Percentiles rank a stretch among this genome's conserved stretches.
phyloP scores from a whole-genome alignment of 1,140 invertebrate genomes.

The Lutraria rhynchaena region DNA sequence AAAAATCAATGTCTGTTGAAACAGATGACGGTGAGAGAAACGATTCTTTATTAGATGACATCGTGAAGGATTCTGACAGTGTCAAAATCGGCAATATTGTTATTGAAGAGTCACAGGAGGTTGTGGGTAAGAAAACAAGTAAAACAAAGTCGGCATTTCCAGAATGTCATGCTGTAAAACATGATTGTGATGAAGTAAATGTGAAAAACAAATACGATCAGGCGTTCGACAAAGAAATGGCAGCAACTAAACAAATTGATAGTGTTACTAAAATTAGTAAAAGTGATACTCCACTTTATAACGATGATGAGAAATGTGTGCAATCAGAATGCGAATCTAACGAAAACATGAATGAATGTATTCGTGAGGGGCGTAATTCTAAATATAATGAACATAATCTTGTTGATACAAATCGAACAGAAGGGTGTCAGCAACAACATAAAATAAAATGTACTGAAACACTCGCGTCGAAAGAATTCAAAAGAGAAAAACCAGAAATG shows the following conservation, averaged over 20 bases:
- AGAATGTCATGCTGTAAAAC: neutral
- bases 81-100: conserved; percentile 5
- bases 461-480: neutral
- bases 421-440: too few relatives aligned
- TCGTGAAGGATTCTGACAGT: conserved; percentile 29
- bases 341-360: neutral
- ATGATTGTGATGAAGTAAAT: neutral
- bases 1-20: conserved; percentile 15
- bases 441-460: neutral
- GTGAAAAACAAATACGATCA: neutral
- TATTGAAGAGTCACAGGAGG: neutral
- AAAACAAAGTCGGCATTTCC: neutral
- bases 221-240: neutral
- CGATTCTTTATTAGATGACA: conserved; percentile 36
- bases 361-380: neutral
- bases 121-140: neutral
- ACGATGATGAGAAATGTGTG: neutral
- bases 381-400: too few relatives aligned
- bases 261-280: conserved; percentile 5
- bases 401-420: too few relatives aligned
- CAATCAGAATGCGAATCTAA: neutral
- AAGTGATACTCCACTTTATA: neutral
- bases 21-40: conserved; percentile 24
- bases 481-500: conserved; percentile 32
- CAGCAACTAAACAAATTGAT: neutral